Evolutionary conservation across 2,888 invertebrate species (phyloP), one percentile per base, ranked within the genome.

Genomic region (Dioctria linearis): DNA sequence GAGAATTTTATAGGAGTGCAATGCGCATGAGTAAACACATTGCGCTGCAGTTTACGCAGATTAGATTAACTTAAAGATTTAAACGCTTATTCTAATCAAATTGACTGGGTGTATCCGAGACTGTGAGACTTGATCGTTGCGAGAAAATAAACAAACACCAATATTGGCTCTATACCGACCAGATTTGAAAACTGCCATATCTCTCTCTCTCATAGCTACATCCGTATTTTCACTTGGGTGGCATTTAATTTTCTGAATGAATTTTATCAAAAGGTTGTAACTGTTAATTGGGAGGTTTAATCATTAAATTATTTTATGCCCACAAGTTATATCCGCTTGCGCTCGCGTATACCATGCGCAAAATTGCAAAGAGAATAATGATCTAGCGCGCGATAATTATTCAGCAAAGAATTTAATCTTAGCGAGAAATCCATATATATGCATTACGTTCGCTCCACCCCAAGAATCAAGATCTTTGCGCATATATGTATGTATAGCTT

Each of bases 21-120:
- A 25, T 25, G 43, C 75, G 59, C 59, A 75, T 75, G 75, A 61
- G 75, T 61, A 75, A 75, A 61, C 75, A 61, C 75, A 73, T 61
- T 61, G 13, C 3, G 61, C 75, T 59, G 75, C 43, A 51, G 25
- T n/a, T 59, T 75, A 51, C 61, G 75, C 59, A 71, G 71, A 71
- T 71, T 71, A 71, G 71, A 71, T 71, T 71, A 71, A 71, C 54
- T 42, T 40, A 37, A 46, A 71, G 49, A 51, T 51, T 71, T 71
- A 39, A 54, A 71, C 40, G 51, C 51, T 25, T 51, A 51, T 54
- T 71, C 40, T 71, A 54, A 71, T 71, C 71, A 46, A 51, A 71
- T 39, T 71, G 54, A 51, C 51, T 71, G 71, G 71, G 71, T 71
- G 49, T 71, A 71, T 71, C 54, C 71, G 54, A 71, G 25, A 54